phyloP scores from a whole-genome alignment of 2,888 invertebrate genomes.

The Drosophila mayaguana region DNA sequence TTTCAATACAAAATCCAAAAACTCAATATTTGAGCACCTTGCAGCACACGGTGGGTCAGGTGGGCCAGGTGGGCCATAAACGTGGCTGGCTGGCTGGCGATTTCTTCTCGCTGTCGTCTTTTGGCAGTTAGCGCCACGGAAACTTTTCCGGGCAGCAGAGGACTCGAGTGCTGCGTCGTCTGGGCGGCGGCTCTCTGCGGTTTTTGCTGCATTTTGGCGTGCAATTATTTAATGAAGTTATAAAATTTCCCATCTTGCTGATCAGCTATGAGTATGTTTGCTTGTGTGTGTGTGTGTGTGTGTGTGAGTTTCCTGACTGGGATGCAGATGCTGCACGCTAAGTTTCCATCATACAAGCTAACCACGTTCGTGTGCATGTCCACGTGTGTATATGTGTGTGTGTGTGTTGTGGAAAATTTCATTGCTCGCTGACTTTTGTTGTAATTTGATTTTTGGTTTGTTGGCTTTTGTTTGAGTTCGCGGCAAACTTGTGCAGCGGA shows the following conservation, averaged over 20 bases:
- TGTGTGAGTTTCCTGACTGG: slow-evolving; percentile 15
- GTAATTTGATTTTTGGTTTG: slow-evolving; percentile 82
- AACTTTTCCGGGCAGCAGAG: slow-evolving; percentile 52
- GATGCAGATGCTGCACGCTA: slow-evolving; percentile 40
- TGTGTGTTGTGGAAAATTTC: slow-evolving; percentile 65
- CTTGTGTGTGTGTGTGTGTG: not conserved
- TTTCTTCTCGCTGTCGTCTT: slow-evolving; percentile 55
- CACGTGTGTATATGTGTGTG: slow-evolving; percentile 12
- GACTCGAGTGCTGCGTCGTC: slow-evolving; percentile 18
- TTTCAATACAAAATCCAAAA: slow-evolving; percentile 77
- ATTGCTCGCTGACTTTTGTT: slow-evolving; percentile 77
- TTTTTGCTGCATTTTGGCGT: slow-evolving; percentile 66
- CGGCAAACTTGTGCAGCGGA: slow-evolving; percentile 71
- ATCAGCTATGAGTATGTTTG: slow-evolving; percentile 56
- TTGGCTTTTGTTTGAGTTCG: slow-evolving; percentile 82
- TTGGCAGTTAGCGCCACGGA: slow-evolving; percentile 70
- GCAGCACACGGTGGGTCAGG: slow-evolving; percentile 35
- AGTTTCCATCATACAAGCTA: slow-evolving; percentile 33
- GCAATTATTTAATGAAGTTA: slow-evolving; percentile 83
- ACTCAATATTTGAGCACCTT: slow-evolving; percentile 77
- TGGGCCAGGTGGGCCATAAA: slow-evolving; percentile 16
- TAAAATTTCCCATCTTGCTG: slow-evolving; percentile 70
- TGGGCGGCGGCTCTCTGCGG: slow-evolving; percentile 54
- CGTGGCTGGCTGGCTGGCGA: slow-evolving; percentile 35
- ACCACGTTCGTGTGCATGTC: slow-evolving; percentile 12